Conservation (phyloP, 1,140 invertebrate species). For the Ptiloglossa arizonensis region DNA sequence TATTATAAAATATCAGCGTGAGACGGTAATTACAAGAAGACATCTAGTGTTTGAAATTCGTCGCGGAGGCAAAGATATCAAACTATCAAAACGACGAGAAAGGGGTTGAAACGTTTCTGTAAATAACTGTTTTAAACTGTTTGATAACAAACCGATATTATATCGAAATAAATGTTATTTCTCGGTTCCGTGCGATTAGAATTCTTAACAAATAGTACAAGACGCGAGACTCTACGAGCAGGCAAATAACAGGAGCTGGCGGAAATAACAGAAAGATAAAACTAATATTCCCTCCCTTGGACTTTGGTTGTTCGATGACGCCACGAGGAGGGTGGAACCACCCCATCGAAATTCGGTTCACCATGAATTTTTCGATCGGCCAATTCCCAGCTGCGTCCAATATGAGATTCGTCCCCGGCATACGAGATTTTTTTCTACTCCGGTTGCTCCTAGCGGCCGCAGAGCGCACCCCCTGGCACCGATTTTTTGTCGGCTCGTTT, state of each 20-base stretch:
- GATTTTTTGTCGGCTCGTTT: slow-evolving; percentile 52
- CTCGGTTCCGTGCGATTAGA: no score
- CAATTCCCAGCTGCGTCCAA: slow-evolving; percentile 69
- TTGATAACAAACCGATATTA: no score
- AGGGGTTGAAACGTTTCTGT: no score
- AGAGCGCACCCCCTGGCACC: slow-evolving; percentile 16
- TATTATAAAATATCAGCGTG: no score
- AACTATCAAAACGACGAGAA: no score
- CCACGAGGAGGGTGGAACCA: neutral
- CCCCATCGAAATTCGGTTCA: slow-evolving; percentile 45
- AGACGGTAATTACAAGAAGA: no score
- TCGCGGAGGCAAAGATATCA: no score
- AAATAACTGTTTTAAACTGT: no score
- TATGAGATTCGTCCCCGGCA: slow-evolving; percentile 73
- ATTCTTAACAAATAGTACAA: no score
- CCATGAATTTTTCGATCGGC: slow-evolving; percentile 68
- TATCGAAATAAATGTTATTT: no score
- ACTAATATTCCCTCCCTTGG: slow-evolving; percentile 22
- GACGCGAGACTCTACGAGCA: no score
- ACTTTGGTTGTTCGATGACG: neutral
- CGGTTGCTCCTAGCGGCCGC: slow-evolving; percentile 35
- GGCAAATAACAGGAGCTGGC: neutral
- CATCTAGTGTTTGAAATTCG: no score
- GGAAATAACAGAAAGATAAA: slow-evolving; percentile 5
- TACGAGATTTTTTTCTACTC: slow-evolving; percentile 78